A percentile compares a stretch with the other conserved stretches of the same genome.
Conservation (phyloP, 2,113 vertebrate species). For the Hippocampus abdominalis region DNA sequence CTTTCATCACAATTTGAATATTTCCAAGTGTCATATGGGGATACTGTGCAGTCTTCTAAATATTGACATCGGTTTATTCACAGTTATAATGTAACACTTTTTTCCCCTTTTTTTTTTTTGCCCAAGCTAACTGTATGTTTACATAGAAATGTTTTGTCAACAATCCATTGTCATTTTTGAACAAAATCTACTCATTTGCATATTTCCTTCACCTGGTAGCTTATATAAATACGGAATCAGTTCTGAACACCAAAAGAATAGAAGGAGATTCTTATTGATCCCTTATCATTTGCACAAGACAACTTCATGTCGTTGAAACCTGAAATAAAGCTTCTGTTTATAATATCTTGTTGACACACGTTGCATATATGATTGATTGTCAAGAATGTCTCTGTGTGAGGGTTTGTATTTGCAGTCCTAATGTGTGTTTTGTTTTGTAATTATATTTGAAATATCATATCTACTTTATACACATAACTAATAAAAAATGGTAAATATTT, state of each 20-base stretch:
- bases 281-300: neutral
- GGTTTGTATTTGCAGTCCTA: neutral
- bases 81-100: neutral
- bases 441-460: neutral
- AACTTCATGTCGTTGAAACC: neutral
- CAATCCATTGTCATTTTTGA: neutral
- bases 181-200: neutral
- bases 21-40: neutral
- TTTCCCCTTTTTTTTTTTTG: neutral
- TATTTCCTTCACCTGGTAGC: neutral
- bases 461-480: neutral
- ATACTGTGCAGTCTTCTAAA: neutral
- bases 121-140: neutral
- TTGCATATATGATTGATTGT: neutral
- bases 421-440: neutral
- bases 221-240: neutral
- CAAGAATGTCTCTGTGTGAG: neutral
- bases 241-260: neutral
- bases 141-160: neutral
- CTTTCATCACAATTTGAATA: neutral
- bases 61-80: neutral
- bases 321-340: neutral
- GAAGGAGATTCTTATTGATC: neutral
- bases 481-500: neutral
- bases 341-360: neutral